Evolutionary conservation across 2,113 vertebrate species (phyloP).

Genomic region (Carettochelys insculpta): DNA sequence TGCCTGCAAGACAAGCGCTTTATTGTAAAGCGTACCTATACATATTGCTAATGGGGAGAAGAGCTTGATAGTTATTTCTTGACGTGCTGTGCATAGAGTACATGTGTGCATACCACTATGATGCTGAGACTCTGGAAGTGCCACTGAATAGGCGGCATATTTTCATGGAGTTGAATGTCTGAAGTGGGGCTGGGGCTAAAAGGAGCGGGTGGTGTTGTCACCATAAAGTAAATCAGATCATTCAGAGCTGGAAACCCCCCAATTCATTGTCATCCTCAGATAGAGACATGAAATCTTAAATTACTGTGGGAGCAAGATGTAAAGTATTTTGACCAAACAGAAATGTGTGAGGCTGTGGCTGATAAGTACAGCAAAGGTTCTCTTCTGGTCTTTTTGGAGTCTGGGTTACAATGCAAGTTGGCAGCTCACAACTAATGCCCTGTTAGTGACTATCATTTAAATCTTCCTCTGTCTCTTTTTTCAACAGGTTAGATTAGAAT

Average conservation of each 20-base stretch:
- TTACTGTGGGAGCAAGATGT: background rate
- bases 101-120: background rate
- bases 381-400: background rate
- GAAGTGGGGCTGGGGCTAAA: background rate
- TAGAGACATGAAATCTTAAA: background rate
- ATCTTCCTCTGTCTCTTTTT: background rate
- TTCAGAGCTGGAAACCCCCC: constrained; percentile 34
- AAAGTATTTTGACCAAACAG: background rate
- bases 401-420: constrained; percentile 10
- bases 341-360: constrained; percentile 18
- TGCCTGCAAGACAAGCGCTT: background rate
- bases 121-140: accelerated
- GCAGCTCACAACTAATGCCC: background rate
- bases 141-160: background rate
- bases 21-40: background rate
- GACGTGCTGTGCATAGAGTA: accelerated
- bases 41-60: background rate
- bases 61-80: background rate
- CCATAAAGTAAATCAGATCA: constrained; percentile 52
- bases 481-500: background rate
- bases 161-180: background rate
- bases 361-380: background rate
- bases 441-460: constrained; percentile 1
- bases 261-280: constrained; percentile 44
- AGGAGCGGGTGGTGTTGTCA: constrained; percentile 29